phyloP scores from a whole-genome alignment of 2,888 invertebrate species.

The Dasypogon diadema region DNA sequence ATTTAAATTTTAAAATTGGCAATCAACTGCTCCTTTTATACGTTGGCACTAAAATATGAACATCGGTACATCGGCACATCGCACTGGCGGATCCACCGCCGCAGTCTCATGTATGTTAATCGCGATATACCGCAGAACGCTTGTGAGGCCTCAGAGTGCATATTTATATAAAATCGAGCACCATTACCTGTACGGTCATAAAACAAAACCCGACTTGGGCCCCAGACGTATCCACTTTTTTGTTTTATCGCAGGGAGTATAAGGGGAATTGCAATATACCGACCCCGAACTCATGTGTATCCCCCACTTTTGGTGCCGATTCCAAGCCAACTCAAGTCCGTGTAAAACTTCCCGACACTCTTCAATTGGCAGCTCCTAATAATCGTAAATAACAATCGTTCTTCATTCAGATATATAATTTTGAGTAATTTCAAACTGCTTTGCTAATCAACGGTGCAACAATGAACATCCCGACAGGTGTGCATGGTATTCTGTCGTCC shows the following conservation, averaged over 20 bases:
- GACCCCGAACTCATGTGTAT: not conserved
- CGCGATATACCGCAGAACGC: constrained; percentile 10
- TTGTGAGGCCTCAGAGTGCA: constrained; percentile 32
- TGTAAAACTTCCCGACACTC: not conserved
- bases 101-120: constrained; percentile 40
- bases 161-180: constrained; percentile 47
- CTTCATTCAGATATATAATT: constrained; percentile 53
- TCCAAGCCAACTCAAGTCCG: not conserved
- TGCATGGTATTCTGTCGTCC: constrained; percentile 14
- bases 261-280: not conserved
- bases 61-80: constrained; percentile 16
- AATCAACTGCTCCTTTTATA: constrained; percentile 55
- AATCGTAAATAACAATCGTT: constrained; percentile 55
- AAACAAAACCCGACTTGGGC: constrained; percentile 34
- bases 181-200: constrained; percentile 38
- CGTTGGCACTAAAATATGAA: constrained; percentile 52
- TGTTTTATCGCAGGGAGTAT: not conserved
- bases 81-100: constrained; percentile 2
- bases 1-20: constrained; percentile 56
- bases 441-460: constrained; percentile 54
- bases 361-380: constrained; percentile 53
- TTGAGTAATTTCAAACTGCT: constrained; percentile 55
- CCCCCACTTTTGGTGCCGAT: not conserved
- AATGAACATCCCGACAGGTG: constrained; percentile 45
- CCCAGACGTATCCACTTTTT: constrained; percentile 11